These are phyloP conservation scores for Sphaerodactylus townsendi DNA, from an alignment of 2,113 vertebrate genomes.

Conservation along the genomic window DNA sequence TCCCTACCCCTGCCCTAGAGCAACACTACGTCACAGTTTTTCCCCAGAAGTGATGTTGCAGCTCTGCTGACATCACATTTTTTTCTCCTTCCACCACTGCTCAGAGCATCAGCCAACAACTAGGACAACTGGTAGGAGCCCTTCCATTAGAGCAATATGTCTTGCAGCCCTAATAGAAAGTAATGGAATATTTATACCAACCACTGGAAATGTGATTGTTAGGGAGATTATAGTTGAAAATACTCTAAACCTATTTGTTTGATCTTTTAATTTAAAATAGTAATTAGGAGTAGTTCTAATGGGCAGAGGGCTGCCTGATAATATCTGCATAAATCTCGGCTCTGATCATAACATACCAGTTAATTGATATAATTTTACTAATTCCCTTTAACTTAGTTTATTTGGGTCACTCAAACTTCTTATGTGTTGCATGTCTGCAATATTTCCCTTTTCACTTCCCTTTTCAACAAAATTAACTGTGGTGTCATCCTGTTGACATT, in stretches of 20 bases:
- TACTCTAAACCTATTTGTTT: fast-evolving
- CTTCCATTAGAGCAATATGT: not conserved
- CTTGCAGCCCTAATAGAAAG: not conserved
- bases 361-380: not conserved
- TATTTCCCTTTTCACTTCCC: not conserved
- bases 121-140: not conserved
- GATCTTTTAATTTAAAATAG: not conserved
- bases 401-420: not conserved
- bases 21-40: no score
- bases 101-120: not conserved
- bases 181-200: not conserved
- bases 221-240: not conserved
- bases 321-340: fast-evolving
- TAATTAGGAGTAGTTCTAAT: not conserved
- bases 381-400: not conserved
- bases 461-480: not conserved
- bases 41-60: no score
- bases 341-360: not conserved
- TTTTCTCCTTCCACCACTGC: not conserved
- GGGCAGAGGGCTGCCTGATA: not conserved
- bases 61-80: no score
- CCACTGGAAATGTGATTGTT: not conserved
- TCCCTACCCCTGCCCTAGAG: no score
- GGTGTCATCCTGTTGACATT: not conserved
- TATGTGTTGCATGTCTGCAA: fast-evolving